phyloP scores from a whole-genome alignment of 2,797 vertebrate genomes.

The Gobio occitaniae region DNA sequence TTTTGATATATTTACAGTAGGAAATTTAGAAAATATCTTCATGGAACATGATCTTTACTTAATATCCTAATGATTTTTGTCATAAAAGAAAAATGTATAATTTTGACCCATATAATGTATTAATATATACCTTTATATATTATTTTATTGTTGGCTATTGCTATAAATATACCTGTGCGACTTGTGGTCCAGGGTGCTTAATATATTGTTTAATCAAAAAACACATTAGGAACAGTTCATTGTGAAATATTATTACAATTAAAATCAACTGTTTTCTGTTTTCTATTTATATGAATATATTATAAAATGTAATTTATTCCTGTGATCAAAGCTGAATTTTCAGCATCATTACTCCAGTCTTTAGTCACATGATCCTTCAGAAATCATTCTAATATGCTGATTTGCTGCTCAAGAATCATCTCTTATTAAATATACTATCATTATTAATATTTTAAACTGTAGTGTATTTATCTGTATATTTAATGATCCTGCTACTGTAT shows the following conservation, averaged over 20 bases:
- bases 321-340: background rate
- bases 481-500: background rate
- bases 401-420: background rate
- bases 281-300: background rate
- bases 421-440: background rate
- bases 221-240: background rate
- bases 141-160: too few species aligned
- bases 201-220: background rate
- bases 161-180: too few species aligned
- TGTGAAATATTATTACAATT: background rate
- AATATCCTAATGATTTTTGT: too few species aligned
- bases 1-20: too few species aligned
- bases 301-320: background rate
- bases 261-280: background rate
- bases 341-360: background rate
- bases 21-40: too few species aligned
- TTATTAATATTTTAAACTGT: background rate
- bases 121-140: too few species aligned
- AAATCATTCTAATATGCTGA: background rate
- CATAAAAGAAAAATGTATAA: too few species aligned
- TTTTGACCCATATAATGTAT: too few species aligned
- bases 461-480: background rate
- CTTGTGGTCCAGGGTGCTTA: too few species aligned
- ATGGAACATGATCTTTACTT: too few species aligned
- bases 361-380: background rate